phyloP scores from a whole-genome alignment of 2,113 vertebrate species.

The Crotalus helleri region DNA sequence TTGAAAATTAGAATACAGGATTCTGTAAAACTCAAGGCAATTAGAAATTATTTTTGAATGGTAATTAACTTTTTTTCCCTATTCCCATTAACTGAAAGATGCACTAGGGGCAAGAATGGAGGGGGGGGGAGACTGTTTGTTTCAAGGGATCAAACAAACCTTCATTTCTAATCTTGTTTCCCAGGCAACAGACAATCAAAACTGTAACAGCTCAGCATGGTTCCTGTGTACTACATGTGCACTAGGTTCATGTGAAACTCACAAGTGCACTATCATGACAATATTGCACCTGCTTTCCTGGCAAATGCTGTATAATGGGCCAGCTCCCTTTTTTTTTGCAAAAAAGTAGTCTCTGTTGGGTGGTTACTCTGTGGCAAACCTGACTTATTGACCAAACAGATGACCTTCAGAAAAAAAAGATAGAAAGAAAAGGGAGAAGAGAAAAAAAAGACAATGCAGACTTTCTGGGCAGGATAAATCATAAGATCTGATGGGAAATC shows the following conservation, averaged over 20 bases:
- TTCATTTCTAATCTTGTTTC: slow-evolving; percentile 30
- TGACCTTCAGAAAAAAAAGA: slow-evolving; percentile 18
- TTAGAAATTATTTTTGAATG: neutral
- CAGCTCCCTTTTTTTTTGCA: slow-evolving; percentile 38
- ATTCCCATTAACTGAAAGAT: neutral
- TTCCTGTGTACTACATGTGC: slow-evolving; percentile 60
- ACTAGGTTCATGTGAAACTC: slow-evolving; percentile 62
- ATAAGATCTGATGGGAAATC: slow-evolving; percentile 73
- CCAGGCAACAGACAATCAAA: slow-evolving; percentile 42
- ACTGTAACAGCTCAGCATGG: slow-evolving; percentile 56
- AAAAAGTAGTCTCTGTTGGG: slow-evolving; percentile 64
- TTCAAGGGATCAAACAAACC: neutral
- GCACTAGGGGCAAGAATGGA: neutral
- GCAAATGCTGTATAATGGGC: slow-evolving; percentile 46
- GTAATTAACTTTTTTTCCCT: neutral
- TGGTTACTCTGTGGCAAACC: slow-evolving; percentile 59
- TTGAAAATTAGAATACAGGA: neutral
- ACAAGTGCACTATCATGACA: slow-evolving; percentile 67
- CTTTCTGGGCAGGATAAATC: slow-evolving; percentile 62
- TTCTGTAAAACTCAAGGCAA: neutral
- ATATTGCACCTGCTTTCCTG: slow-evolving; percentile 69
- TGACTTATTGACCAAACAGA: slow-evolving; percentile 58
- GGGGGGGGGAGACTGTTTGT: neutral
- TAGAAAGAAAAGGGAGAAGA: neutral
- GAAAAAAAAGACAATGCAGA: slow-evolving; percentile 14